A percentile compares a stretch with the other conserved stretches of the same genome.
These are phyloP conservation scores for roundworm (Caenorhabditis elegans) DNA, from an alignment of 1,140 invertebrate genomes.

Conservation along the genomic window WBcel235 BX284604.4:3796501-3797000, in stretches of 20 bases:
- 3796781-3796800: no score
- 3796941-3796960: conserved; percentile 79
- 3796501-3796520: conserved; percentile 17
- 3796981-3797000: conserved; percentile 70
- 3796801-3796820: no score
- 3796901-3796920: conserved; percentile 72
- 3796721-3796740: neutral
- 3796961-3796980: conserved; percentile 74
- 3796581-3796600: conserved; percentile 45
- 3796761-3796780: no score
- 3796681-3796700: conserved; percentile 46
- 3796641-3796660: conserved; percentile 72
- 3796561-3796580: conserved; percentile 31
- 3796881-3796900: conserved; percentile 74
- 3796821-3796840: neutral
- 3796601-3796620: conserved; percentile 42
- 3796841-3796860: neutral
- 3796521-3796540: conserved; percentile 13
- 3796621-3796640: conserved; percentile 74
- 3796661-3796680: conserved; percentile 69
- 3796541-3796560: neutral
- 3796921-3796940: conserved; percentile 76
- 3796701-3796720: conserved; percentile 38
- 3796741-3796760: neutral
- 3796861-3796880: conserved; percentile 37